These are phyloP conservation scores for Aphelinus atriplicis DNA, from an alignment of 1,140 invertebrate genomes.

Conservation along the genomic window DNA sequence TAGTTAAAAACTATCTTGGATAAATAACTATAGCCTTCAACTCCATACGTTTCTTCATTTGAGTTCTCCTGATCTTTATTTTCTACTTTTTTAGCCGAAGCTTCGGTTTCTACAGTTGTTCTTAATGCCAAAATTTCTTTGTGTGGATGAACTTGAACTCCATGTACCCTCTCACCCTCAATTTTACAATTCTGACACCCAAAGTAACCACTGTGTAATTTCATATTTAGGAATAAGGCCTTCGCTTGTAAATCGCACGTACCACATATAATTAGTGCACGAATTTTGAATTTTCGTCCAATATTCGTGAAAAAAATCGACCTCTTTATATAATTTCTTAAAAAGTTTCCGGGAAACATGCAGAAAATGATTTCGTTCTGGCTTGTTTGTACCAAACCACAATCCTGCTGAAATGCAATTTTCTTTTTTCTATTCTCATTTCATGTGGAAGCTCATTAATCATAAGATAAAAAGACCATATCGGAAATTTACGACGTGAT, in stretches of 20 bases:
- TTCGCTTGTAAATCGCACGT: not conserved
- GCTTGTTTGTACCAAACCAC: constrained; percentile 9
- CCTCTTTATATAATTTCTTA: not conserved
- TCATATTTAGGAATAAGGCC: constrained; percentile 4
- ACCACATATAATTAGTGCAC: not conserved
- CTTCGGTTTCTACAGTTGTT: not conserved
- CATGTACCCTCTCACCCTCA: not conserved
- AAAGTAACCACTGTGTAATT: not conserved
- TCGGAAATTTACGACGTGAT: not conserved
- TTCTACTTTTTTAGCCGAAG: not conserved
- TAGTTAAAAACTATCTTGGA: not conserved
- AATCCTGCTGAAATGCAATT: constrained; percentile 7
- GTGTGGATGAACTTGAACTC: too few species aligned
- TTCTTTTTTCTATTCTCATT: not conserved
- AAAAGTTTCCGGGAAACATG: not conserved
- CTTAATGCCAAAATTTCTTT: not conserved
- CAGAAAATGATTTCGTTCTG: constrained; percentile 3
- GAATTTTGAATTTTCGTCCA: too few species aligned
- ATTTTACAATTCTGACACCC: constrained; percentile 1
- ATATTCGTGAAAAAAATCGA: too few species aligned
- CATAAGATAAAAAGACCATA: constrained; percentile 20
- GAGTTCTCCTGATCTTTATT: too few species aligned
- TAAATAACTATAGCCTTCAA: too few species aligned
- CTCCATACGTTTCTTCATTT: too few species aligned
- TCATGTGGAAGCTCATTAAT: constrained; percentile 4